Base-by-base conservation (phyloP, 2,797 vertebrate genomes). In the Australoheros facetus region DNA sequence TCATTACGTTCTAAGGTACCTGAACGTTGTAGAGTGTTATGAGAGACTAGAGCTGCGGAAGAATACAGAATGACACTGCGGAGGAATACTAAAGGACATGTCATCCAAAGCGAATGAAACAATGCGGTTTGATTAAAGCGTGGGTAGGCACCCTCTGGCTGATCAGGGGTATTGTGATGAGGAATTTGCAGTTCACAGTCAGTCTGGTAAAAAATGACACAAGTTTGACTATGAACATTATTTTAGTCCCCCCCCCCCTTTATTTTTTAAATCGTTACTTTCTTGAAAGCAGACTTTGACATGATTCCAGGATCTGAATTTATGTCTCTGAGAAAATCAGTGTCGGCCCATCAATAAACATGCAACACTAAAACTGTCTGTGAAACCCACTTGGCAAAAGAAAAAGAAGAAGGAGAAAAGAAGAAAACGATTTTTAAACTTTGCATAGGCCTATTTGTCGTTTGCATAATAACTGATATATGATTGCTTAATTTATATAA, bases 251-350 rank as follows among this genome's bases (percentile, higher is more conserved):
- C 9, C 2, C 37, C 37, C 7, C 4, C 7, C 8, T 12, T 12
- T 12, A 11, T 42, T 42, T 13, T 51, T 69, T 51, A 30, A 19
- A 51, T 66, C 23, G 28, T 66, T 66, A 69, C 16, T 69, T 69
- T 69, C 26, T 69, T 69, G 42, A 51, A 69, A 26, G 17, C 17
- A 69, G 42, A 56, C 39, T 72, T 5, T 73, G 55, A 42, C 55
- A 71, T 54, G 51, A 71, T 71, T 71, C 28, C 19, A 23, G 13
- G 19, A 71, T 55, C 28, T 11, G 69, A 69, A 69, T 69, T 69
- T 69, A 51, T 69, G 64, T 30, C 26, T 51, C 26, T 51, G 64
- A 69, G 42, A 69, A 69, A 69, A 48, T 69, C 64, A 69, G 26
- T 48, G 64, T 69, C 42, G 42, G 26, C 6, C 64, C 19, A 66